A percentile compares a stretch with the other conserved stretches of the same genome.
phyloP scores from a whole-genome alignment of 2,888 invertebrate species.

The Drepanosiphum platanoidis region DNA sequence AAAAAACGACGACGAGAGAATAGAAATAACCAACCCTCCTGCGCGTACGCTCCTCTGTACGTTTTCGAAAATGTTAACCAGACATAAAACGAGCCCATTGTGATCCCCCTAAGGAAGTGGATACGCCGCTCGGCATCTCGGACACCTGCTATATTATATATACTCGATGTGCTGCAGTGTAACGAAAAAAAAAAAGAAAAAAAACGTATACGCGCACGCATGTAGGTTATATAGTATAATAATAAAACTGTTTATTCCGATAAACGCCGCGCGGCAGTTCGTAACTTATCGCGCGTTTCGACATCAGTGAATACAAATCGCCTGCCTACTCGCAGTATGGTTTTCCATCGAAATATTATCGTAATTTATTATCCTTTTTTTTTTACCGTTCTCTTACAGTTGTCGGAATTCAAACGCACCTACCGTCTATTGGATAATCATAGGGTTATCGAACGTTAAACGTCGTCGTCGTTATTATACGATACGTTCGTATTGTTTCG shows the following conservation, averaged over 20 bases:
- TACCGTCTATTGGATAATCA: no score
- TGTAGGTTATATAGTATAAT: background rate
- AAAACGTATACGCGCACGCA: no score
- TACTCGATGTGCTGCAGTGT: conserved; percentile 5
- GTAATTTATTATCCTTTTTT: background rate
- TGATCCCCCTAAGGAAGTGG: conserved; percentile 57
- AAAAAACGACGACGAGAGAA: no score
- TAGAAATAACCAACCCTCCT: conserved; percentile 33
- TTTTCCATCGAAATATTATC: background rate
- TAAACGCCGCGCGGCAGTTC: background rate
- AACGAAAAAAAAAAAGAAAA: conserved; percentile 21
- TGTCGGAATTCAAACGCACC: background rate
- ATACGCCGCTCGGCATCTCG: conserved; percentile 17
- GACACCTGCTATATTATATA: conserved; percentile 59
- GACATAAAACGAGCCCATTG: conserved; percentile 54
- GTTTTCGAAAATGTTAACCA: conserved; percentile 55
- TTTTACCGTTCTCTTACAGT: no score
- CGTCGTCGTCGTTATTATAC: background rate
- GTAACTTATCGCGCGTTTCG: background rate
- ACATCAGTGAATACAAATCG: background rate
- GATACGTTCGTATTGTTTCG: no score
- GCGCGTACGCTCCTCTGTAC: background rate
- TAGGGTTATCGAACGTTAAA: background rate
- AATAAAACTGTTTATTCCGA: conserved; percentile 17
- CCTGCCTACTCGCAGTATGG: background rate